phyloP scores from a whole-genome alignment of 2,797 vertebrate species.

The Sebastes goodei region DNA sequence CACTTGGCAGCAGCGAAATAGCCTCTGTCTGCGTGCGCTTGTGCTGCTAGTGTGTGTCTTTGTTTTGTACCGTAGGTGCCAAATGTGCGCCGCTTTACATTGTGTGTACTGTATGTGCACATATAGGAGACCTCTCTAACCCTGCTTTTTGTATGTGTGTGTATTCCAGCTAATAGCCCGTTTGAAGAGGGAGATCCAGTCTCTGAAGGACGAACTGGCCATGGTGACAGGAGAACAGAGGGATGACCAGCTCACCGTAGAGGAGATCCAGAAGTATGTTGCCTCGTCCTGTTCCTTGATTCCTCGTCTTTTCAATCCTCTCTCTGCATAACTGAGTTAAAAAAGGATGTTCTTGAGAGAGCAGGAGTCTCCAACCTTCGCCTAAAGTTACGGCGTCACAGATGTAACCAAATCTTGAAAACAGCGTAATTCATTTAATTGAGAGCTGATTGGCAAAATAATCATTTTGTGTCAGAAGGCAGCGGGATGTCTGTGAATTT shows the following conservation, averaged over 20 bases:
- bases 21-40: not conserved
- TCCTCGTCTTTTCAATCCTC: not conserved
- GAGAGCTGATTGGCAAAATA: too few relatives aligned
- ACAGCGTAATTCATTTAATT: too few relatives aligned
- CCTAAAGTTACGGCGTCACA: too few relatives aligned
- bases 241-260: slow-evolving; percentile 83
- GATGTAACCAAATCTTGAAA: too few relatives aligned
- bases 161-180: slow-evolving; percentile 85
- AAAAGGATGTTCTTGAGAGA: too few relatives aligned
- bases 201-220: slow-evolving; percentile 89
- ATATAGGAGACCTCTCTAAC: not conserved
- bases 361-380: too few relatives aligned
- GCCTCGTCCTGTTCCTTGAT: not conserved
- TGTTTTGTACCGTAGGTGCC: not conserved
- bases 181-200: slow-evolving; percentile 89
- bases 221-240: slow-evolving; percentile 87
- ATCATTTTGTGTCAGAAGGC: too few relatives aligned
- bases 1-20: slow-evolving; percentile 24
- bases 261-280: slow-evolving; percentile 87
- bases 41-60: not conserved
- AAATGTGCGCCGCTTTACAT: not conserved
- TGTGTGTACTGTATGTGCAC: not conserved
- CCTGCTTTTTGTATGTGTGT: slow-evolving; percentile 25
- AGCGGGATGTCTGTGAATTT: too few relatives aligned
- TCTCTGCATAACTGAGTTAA: not conserved